Conservation (phyloP, 2,113 vertebrate species). For the Corythaeola cristata region DNA sequence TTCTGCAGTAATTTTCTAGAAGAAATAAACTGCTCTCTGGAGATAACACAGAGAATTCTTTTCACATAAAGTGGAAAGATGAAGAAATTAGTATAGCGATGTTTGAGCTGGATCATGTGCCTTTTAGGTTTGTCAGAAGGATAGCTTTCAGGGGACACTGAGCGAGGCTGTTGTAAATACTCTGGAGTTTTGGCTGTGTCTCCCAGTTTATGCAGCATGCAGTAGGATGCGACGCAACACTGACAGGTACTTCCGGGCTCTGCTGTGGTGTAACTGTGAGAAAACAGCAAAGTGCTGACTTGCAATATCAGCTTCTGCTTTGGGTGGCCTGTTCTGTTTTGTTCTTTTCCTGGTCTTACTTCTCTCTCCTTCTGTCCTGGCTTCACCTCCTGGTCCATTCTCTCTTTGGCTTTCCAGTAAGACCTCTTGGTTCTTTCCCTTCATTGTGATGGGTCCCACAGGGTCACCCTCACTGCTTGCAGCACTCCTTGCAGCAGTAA, state of each 20-base stretch:
- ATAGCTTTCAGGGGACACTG: not conserved
- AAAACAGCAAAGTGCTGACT: not conserved
- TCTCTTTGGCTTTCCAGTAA: not conserved
- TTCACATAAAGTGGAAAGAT: not conserved
- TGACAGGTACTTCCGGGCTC: not conserved
- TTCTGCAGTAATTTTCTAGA: not conserved
- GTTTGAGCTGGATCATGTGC: not conserved
- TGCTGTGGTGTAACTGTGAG: not conserved
- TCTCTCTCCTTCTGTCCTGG: not conserved
- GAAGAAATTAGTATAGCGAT: not conserved
- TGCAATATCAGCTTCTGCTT: not conserved
- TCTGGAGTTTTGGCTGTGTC: not conserved
- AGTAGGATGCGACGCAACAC: not conserved
- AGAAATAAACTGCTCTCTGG: not conserved
- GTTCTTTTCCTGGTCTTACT: not conserved
- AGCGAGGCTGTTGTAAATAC: not conserved
- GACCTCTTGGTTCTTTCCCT: not conserved
- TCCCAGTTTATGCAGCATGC: fast-evolving
- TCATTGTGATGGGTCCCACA: not conserved
- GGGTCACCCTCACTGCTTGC: not conserved
- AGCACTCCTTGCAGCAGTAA: not conserved
- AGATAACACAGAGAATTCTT: not conserved
- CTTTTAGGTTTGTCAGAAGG: not conserved
- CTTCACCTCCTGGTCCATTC: not conserved
- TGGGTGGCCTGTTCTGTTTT: not conserved